Base-by-base conservation (phyloP, 2,888 invertebrate species). In the Carterocephalus palaemon region DNA sequence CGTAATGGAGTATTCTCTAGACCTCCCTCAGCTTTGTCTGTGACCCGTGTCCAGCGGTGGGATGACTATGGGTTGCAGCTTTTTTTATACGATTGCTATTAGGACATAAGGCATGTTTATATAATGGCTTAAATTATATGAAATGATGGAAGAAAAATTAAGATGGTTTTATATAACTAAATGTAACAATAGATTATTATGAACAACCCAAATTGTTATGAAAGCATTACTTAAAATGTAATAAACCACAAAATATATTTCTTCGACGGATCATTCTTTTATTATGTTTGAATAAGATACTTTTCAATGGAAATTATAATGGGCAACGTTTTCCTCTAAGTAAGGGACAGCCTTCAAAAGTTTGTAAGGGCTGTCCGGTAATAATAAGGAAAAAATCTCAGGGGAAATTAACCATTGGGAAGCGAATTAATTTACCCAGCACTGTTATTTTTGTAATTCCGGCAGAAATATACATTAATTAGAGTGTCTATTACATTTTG, bases 371-470 rank as follows among this genome's bases (percentile, higher is more conserved):
- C 50, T 41, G 48, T 53, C 53, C 49, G 47, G 49, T 52, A 53
- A 53, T 59, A 56, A 58, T 53, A 67, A 65, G 64, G 74, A 68
- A 76, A 81, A 73, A 72, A 66, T 64, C 78, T 67, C 75, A 43
- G 39, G 79, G 80, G 81, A 82, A 81, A 81, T 82, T 75, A 70
- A 58, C 69, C 69, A 78, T 80, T 80, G 80, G 71, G 65, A 70
- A 67, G 62, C 61, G 70, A 70, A 77, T 76, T 76, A 70, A 77
- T 76, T 76, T 76, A 77, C 76, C 75, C 73, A 67, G 60, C 62
- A 68, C 68, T 61, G 70, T 76, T 68, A 63, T 65, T 70, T 74
- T 74, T 75, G 75, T 65, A 71, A 52, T 51, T 53, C 53, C 58
- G 58, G 61, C 58, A 42, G 54, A 26, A 26, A 13, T 9, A 20